Evolutionary conservation across 2,888 invertebrate species (phyloP), one percentile per base, ranked within the genome.

Genomic region (Chrysotoxum bicinctum): DNA sequence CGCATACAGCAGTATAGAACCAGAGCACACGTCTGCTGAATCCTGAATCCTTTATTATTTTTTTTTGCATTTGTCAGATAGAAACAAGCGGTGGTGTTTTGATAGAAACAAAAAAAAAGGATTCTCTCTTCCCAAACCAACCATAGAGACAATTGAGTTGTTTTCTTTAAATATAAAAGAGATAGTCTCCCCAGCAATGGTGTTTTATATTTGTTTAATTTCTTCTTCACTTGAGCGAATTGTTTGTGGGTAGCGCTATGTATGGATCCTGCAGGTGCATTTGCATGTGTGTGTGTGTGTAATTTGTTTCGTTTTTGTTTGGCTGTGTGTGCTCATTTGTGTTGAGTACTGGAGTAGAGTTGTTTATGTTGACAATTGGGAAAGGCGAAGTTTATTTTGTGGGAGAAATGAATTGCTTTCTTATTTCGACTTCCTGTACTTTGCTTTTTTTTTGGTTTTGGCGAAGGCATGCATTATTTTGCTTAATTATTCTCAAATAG

Each of bases 171-270:
- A 85, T 85, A 76, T 45, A 30, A 64, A 7, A 62, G 60, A 62
- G 43, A 62, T 19, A 69, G 81, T 62, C 75, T 81, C 75, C 68
- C 73, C 72, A n/a, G n/a, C n/a, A 81, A 76, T 73, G 68, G 85
- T 73, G 76, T 81, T 83, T 69, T 74, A 72, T 75, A 56, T 85
- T 80, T 84, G 84, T 75, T 80, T 81, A 79, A 85, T 77, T 85
- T 81, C 56, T 80, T 73, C 75, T 66, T 75, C 75, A 84, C 75
- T 70, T 79, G 60, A 26, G 19, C 37, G 43, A 40, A 23, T 50
- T 52, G 35, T 7, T 19, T 37, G 52, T 8, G 8, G 16, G 8
- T 43, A 9, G n/a, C n/a, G n/a, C n/a, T 52, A 14, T 45, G 21
- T 79, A 3, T 21, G 1, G 8, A 2, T 19, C 8, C 4, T 16